phyloP scores from a whole-genome alignment of 2,888 invertebrate genomes.

The Argyra leucocephala region DNA sequence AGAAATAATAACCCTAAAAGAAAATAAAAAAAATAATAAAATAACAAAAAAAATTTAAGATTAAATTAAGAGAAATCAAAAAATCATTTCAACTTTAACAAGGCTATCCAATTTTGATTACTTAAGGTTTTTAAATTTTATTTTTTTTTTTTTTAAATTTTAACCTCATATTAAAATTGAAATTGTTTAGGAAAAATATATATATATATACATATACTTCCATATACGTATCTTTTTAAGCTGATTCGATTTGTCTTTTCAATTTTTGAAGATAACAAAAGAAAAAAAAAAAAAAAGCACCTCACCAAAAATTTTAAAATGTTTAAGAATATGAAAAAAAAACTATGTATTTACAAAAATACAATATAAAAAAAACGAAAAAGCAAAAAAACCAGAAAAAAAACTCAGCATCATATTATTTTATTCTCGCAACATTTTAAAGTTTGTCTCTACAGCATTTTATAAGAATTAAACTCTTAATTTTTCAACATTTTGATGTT shows the following conservation, averaged over 20 bases:
- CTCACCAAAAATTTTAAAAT: neutral
- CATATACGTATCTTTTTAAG: neutral
- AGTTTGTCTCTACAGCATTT: no score
- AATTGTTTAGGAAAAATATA: neutral
- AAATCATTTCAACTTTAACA: neutral
- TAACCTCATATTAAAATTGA: conserved; percentile 3
- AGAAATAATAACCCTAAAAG: neutral
- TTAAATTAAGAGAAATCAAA: neutral
- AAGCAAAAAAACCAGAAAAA: neutral
- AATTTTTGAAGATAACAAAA: neutral
- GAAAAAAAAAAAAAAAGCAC: neutral
- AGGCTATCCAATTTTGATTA: neutral
- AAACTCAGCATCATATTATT: neutral
- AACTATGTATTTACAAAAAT: neutral
- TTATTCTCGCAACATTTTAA: neutral
- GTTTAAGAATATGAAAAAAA: neutral
- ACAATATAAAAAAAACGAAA: neutral
- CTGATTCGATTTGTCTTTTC: neutral
- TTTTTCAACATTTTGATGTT: no score
- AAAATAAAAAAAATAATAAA: no score
- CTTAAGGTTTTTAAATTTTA: neutral
- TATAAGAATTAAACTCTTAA: no score
- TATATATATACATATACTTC: neutral
- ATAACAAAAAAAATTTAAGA: neutral
- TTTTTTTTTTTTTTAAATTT: neutral